Percentiles rank a stretch among this genome's conserved stretches.
Evolutionary conservation across 1,140 invertebrate species (phyloP).

Genomic region (Camponotus pennsylvanicus): DNA sequence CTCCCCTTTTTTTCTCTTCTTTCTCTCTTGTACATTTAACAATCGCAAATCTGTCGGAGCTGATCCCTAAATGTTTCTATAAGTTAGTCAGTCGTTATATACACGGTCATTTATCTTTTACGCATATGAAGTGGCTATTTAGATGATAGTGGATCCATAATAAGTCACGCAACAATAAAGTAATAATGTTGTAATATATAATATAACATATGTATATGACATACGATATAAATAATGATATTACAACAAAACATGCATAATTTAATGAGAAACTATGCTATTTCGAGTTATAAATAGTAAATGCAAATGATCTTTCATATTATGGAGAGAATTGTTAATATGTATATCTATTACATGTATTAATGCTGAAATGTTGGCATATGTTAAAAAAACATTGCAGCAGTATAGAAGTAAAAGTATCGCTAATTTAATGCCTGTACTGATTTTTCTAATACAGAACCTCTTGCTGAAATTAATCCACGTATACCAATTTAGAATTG

Average conservation of each 20-base stretch:
- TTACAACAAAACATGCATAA: background rate
- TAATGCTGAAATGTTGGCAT: background rate
- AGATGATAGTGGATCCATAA: conserved; percentile 43
- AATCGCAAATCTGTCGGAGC: conserved; percentile 63
- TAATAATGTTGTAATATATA: conserved; percentile 3
- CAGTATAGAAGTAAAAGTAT: background rate
- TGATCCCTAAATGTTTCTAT: conserved; percentile 73
- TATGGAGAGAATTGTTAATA: background rate
- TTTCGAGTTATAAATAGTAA: conserved; percentile 2
- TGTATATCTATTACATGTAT: background rate
- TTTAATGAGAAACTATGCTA: background rate
- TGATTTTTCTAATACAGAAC: background rate
- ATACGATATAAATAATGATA: conserved; percentile 31
- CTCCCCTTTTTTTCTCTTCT: no score
- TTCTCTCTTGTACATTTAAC: conserved; percentile 46
- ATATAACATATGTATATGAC: conserved; percentile 18
- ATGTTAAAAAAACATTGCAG: background rate
- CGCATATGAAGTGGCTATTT: conserved; percentile 41
- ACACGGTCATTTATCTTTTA: conserved; percentile 59
- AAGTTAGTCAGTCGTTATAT: conserved; percentile 64
- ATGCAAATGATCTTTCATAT: background rate
- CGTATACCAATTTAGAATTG: conserved; percentile 6
- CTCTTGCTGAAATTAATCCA: conserved; percentile 15
- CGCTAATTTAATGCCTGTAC: background rate
- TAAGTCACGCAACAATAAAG: conserved; percentile 53